phyloP scores from a whole-genome alignment of 2,888 invertebrate genomes.

The Deilephila elpenor region DNA sequence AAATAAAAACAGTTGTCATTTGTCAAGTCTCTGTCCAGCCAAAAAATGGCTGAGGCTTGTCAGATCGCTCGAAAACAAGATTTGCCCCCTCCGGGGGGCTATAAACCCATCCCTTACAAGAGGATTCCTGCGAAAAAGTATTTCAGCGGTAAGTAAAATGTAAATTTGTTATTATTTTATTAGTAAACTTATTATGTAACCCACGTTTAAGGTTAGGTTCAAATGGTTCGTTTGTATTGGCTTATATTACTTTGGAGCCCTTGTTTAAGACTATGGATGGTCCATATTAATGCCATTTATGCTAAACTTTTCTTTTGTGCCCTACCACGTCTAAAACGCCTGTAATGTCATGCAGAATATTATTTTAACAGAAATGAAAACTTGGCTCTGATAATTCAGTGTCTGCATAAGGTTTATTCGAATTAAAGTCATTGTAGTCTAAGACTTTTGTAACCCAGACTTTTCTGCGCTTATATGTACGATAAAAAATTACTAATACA shows the following conservation, averaged over 20 bases:
- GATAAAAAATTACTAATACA: too few relatives aligned
- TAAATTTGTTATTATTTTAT: slow-evolving; percentile 29
- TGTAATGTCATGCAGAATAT: too few relatives aligned
- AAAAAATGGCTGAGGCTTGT: slow-evolving; percentile 67
- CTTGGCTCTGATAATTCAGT: too few relatives aligned
- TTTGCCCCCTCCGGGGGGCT: slow-evolving; percentile 97
- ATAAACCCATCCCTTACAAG: slow-evolving; percentile 89
- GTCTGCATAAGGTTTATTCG: too few relatives aligned
- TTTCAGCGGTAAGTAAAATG: slow-evolving; percentile 85
- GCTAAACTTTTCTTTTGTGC: background rate
- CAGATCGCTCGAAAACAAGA: slow-evolving; percentile 87
- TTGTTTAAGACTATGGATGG: background rate
- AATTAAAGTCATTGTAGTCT: too few relatives aligned
- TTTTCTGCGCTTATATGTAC: too few relatives aligned
- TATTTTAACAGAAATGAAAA: too few relatives aligned
- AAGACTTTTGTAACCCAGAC: too few relatives aligned
- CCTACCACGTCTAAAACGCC: too few relatives aligned
- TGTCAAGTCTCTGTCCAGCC: slow-evolving; percentile 37
- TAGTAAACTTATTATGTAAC: slow-evolving; percentile 69
- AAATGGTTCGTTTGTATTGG: slow-evolving; percentile 38
- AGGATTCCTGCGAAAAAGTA: slow-evolving; percentile 89
- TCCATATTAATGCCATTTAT: background rate
- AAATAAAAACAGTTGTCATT: slow-evolving; percentile 11
- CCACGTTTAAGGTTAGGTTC: slow-evolving; percentile 58
- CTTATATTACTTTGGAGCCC: slow-evolving; percentile 16